A percentile compares a stretch with the other conserved stretches of the same genome.
Evolutionary conservation across 2,113 vertebrate species (phyloP).

Genomic region (Menura novaehollandiae): DNA sequence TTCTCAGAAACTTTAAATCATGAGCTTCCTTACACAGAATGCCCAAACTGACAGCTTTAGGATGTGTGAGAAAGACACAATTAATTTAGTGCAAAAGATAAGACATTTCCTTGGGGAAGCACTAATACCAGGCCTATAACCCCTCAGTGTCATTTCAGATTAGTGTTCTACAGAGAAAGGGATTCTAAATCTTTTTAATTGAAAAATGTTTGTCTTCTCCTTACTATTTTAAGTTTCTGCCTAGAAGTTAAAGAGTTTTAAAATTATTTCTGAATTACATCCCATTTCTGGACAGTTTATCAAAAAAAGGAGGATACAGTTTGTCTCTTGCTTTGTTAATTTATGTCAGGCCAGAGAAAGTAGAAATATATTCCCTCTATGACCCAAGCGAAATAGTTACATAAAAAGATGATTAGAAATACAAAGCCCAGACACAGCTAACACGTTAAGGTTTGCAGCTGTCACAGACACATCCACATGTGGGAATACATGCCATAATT

Average conservation of each 20-base stretch:
- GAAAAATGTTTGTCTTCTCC: conserved; percentile 26
- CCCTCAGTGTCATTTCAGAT: conserved; percentile 31
- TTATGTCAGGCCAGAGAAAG: background rate
- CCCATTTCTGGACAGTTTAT: background rate
- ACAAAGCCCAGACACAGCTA: background rate
- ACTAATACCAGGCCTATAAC: background rate
- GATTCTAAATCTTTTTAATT: conserved; percentile 43
- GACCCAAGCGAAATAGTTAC: background rate
- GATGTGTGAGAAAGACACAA: conserved; percentile 25
- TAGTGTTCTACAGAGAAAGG: background rate
- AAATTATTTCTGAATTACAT: conserved; percentile 19
- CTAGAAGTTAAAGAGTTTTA: background rate
- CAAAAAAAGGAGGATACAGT: background rate
- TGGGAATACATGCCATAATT: background rate
- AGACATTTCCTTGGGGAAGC: conserved; percentile 39
- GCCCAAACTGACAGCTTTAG: conserved; percentile 25
- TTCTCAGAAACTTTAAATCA: conserved; percentile 39
- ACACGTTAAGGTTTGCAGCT: background rate
- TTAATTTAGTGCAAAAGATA: conserved; percentile 42
- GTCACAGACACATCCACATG: background rate
- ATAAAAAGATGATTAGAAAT: background rate
- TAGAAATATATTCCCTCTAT: background rate
- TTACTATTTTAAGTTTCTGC: background rate
- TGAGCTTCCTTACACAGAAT: background rate
- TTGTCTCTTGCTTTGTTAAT: background rate